phyloP scores from a whole-genome alignment of 2,797 vertebrate genomes.

The Lates japonicus region DNA sequence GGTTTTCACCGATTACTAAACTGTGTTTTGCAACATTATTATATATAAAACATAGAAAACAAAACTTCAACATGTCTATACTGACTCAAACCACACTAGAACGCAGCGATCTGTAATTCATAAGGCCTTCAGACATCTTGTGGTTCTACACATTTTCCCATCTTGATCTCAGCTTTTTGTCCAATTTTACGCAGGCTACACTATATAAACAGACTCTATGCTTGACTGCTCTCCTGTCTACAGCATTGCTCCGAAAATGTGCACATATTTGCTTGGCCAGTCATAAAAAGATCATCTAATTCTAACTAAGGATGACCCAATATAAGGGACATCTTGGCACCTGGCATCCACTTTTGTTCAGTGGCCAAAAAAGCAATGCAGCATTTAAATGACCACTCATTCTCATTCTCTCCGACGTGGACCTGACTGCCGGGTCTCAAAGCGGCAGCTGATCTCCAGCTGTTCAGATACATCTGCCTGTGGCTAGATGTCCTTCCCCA shows the following conservation, averaged over 20 bases:
- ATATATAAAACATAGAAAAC: background rate
- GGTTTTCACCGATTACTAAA: background rate
- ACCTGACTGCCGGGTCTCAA: background rate
- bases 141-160: background rate
- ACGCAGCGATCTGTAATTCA: background rate
- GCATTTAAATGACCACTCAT: background rate
- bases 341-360: constrained; percentile 14
- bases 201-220: background rate
- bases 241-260: background rate
- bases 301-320: background rate
- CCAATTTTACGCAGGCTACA: too few species aligned
- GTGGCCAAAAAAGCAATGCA: constrained; percentile 1
- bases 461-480: background rate
- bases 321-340: constrained; percentile 20
- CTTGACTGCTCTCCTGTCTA: background rate
- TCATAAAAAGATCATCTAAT: constrained; percentile 5
- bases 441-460: background rate
- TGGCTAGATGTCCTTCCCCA: background rate
- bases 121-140: background rate
- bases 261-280: constrained; percentile 14
- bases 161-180: background rate
- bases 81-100: background rate
- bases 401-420: background rate
- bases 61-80: too few species aligned
- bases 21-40: background rate